Evolutionary conservation across 2,113 vertebrate species (phyloP).

Genomic region (Nerophis lumbriciformis): DNA sequence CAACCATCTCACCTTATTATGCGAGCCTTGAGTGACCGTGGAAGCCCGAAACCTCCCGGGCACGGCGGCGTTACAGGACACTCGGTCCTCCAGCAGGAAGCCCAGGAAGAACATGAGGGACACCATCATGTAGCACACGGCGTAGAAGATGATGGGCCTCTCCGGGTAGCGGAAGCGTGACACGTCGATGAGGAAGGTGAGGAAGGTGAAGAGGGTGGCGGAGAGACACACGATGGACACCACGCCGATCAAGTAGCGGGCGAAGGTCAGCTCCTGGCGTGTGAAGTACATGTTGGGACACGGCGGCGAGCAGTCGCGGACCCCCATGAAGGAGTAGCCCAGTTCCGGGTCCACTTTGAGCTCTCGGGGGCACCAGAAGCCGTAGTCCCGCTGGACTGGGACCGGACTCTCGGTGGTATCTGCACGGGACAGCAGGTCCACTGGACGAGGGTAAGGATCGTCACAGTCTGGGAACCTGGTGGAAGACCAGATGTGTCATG

Average conservation of each 20-base stretch:
- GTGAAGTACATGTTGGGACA: conserved; percentile 97
- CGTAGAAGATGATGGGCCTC: conserved; percentile 95
- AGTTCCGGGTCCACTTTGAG: conserved; percentile 89
- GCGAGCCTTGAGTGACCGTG: conserved; percentile 92
- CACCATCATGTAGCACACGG: conserved; percentile 99
- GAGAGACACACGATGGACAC: conserved; percentile 97
- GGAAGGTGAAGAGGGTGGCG: conserved; percentile 94
- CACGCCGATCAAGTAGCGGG: conserved; percentile 93
- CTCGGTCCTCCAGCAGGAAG: conserved; percentile 88
- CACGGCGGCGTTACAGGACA: conserved; percentile 85
- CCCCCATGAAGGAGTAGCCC: conserved; percentile 90
- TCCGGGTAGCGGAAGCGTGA: conserved; percentile 95
- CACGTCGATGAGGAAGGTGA: conserved; percentile 96
- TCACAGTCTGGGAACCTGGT: conserved; percentile 91
- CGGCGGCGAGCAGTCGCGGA: conserved; percentile 91
- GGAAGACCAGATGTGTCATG: background rate
- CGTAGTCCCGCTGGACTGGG: conserved; percentile 88
- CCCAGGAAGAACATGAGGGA: conserved; percentile 94
- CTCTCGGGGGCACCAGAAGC: conserved; percentile 96
- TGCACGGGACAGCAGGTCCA: conserved; percentile 77
- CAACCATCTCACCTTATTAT: conserved; percentile 78
- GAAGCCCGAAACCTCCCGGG: conserved; percentile 83
- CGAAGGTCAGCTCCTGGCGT: conserved; percentile 86
- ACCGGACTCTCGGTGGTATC: conserved; percentile 77
- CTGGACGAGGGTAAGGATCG: conserved; percentile 84